Evolutionary conservation across 2,888 invertebrate species (phyloP).

Genomic region (Torymus auratus): DNA sequence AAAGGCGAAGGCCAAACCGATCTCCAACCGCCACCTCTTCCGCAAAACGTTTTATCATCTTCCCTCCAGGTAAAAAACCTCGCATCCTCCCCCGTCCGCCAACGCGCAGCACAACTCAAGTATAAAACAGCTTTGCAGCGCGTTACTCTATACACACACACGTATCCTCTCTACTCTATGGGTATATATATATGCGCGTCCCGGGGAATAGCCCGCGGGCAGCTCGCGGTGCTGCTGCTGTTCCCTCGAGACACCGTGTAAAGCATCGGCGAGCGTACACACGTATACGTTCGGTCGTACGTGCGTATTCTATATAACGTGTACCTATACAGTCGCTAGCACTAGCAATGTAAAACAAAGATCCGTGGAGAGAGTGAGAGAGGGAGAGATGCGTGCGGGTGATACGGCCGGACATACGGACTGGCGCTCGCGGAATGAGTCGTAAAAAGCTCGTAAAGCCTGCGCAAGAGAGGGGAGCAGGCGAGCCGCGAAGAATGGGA

Average conservation of each 20-base stretch:
- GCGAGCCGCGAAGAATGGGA: neutral
- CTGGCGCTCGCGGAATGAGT: constrained; percentile 37
- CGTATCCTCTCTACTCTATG: too few relatives aligned
- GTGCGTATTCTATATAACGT: too few relatives aligned
- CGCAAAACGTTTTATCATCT: neutral
- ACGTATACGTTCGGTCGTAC: too few relatives aligned
- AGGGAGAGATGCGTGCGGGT: neutral
- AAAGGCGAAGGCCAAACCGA: neutral
- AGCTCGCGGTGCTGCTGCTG: too few relatives aligned
- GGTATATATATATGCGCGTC: too few relatives aligned
- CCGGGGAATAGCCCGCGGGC: too few relatives aligned
- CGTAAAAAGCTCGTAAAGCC: constrained; percentile 57
- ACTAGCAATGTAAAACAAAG: constrained; percentile 41
- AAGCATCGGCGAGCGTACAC: too few relatives aligned
- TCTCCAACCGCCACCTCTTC: neutral
- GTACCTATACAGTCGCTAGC: too few relatives aligned
- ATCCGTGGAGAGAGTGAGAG: neutral
- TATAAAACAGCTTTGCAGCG: neutral
- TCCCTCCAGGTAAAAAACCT: neutral
- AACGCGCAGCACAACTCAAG: neutral
- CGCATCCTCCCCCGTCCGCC: neutral
- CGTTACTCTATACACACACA: too few relatives aligned
- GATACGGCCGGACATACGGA: constrained; percentile 33
- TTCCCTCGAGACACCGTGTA: too few relatives aligned
- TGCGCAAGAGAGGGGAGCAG: too few relatives aligned